Conservation (phyloP, 2,888 invertebrate species). For the Dolichomitus sp. region DNA sequence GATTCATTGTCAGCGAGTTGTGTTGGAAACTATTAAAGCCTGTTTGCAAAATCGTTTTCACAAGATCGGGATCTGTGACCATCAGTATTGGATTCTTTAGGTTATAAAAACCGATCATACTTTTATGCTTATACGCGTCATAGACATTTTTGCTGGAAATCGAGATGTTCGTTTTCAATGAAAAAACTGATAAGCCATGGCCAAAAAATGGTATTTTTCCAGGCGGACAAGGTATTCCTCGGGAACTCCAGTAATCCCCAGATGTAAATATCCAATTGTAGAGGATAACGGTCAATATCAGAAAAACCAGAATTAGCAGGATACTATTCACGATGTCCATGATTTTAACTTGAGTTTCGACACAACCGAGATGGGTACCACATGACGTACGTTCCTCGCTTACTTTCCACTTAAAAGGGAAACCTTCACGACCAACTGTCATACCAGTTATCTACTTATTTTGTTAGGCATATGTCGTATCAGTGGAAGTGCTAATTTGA, state of each 20-base stretch:
- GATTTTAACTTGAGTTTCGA: not conserved
- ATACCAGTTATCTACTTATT: too few species aligned
- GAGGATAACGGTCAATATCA: not conserved
- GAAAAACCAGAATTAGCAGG: not conserved
- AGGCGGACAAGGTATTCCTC: constrained; percentile 43
- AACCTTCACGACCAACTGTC: not conserved
- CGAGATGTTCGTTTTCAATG: constrained; percentile 21
- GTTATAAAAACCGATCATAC: constrained; percentile 61
- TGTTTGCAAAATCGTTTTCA: constrained; percentile 53
- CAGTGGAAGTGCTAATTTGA: too few species aligned
- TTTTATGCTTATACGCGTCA: constrained; percentile 6
- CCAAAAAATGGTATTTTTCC: constrained; percentile 54
- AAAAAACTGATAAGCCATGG: constrained; percentile 43
- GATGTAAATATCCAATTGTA: constrained; percentile 7
- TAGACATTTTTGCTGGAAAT: constrained; percentile 13
- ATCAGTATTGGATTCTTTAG: constrained; percentile 43
- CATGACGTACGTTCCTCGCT: too few species aligned
- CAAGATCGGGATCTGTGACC: constrained; percentile 50
- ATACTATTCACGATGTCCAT: constrained; percentile 28
- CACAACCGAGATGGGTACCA: not conserved
- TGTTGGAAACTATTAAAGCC: constrained; percentile 30
- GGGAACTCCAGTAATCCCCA: constrained; percentile 50
- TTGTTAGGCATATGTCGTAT: too few species aligned
- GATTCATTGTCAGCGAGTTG: not conserved
- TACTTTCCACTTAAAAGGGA: not conserved